phyloP scores from a whole-genome alignment of 2,888 invertebrate genomes.

The Alloplasta piceator region DNA sequence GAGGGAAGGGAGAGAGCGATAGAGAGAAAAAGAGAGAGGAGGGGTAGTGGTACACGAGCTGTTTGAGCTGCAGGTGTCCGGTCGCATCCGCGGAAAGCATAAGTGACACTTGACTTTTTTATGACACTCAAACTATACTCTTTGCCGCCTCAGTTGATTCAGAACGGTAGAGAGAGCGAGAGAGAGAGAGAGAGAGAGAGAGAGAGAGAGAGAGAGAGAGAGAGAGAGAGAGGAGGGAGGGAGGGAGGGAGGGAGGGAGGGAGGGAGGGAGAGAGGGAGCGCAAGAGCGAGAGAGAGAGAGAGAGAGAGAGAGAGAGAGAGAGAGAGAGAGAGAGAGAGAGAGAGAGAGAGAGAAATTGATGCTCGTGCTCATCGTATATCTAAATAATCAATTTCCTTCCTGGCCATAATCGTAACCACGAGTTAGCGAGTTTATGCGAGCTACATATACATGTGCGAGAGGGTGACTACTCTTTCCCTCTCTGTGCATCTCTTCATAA shows the following conservation, averaged over 20 bases:
- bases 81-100: constrained; percentile 69
- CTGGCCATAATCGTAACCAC: constrained; percentile 82
- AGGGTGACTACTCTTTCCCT: constrained; percentile 71
- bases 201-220: constrained; percentile 8
- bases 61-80: constrained; percentile 60
- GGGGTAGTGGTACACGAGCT: constrained; percentile 19
- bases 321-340: constrained; percentile 11
- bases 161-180: constrained; percentile 8
- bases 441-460: constrained; percentile 38
- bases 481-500: constrained; percentile 64
- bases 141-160: constrained; percentile 5
- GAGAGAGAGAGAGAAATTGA: constrained; percentile 19
- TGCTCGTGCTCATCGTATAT: constrained; percentile 74
- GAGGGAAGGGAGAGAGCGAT: background rate
- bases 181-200: constrained; percentile 6
- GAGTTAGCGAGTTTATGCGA: constrained; percentile 79
- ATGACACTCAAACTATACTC: constrained; percentile 77
- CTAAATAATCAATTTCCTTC: constrained; percentile 82
- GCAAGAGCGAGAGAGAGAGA: constrained; percentile 3
- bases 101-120: constrained; percentile 80
- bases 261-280: constrained; percentile 14
- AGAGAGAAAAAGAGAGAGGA: constrained; percentile 14
- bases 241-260: constrained; percentile 11
- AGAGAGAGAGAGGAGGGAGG: constrained; percentile 16
- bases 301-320: constrained; percentile 4